Evolutionary conservation across 2,888 invertebrate genomes (phyloP), one percentile per base, ranked within the genome.

Genomic region (Anoncus sp.): DNA sequence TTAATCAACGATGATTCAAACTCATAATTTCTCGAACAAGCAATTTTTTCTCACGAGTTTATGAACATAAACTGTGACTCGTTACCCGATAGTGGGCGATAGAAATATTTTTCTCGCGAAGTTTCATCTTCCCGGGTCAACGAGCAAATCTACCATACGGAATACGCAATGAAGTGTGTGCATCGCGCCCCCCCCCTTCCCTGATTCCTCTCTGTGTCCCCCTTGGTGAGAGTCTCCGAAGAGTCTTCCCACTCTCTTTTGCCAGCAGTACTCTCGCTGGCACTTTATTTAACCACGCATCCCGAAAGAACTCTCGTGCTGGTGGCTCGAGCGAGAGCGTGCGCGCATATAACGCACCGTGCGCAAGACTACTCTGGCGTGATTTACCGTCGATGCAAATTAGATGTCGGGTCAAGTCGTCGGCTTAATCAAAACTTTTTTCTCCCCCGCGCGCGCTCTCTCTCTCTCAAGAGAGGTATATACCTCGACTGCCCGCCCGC

Each of bases 371-470:
- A 77, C 77, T 79, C 81, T 45, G 81, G 77, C 77, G 81, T 82
- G 82, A 82, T 82, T 82, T 82, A 82, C 82, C 81, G 82, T 82
- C 82, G 82, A 82, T 82, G 82, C 82, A 82, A 82, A 82, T 82
- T 82, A 82, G 82, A 81, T 82, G 82, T 82, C 82, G 82, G 82
- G 82, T 82, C 82, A 82, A 82, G 81, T 82, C 82, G 82, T 82
- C 82, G 81, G 81, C 81, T 82, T 82, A 82, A 82, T 82, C 82
- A 82, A 82, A 82, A 79, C 71, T 79, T 82, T 80, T 80, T 82
- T 79, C 35, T 71, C 67, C 69, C 69, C 65, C 53, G 51, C 62
- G 49, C 47, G 43, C 31, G 1, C 45, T 22, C 69, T 35, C 27
- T n/a, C n/a, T n/a, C n/a, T n/a, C n/a, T n/a, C n/a, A n/a, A n/a